Percentiles rank a stretch among this genome's conserved stretches.
phyloP scores from a whole-genome alignment of 2,888 invertebrate genomes.

The Mongoloraphidia duomilia region DNA sequence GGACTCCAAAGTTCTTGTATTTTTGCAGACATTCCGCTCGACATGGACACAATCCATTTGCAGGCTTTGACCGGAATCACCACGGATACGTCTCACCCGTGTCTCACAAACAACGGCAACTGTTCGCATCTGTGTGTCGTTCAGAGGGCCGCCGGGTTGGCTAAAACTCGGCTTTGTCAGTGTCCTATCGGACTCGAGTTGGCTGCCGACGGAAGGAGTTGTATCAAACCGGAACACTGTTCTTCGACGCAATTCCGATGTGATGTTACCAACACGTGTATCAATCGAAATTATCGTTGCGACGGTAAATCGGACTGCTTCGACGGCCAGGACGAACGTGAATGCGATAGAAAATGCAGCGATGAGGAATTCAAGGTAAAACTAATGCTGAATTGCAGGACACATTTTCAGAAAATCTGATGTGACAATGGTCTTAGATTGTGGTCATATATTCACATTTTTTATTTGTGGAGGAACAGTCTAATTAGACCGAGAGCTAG shows the following conservation, averaged over 20 bases:
- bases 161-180: constrained; percentile 27
- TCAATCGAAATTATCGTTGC: constrained; percentile 22
- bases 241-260: constrained; percentile 27
- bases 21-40: constrained; percentile 20
- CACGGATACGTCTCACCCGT: constrained; percentile 34
- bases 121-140: constrained; percentile 65
- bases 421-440: no score
- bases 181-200: constrained; percentile 56
- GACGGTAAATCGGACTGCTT: constrained; percentile 25
- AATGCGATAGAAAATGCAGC: constrained; percentile 26
- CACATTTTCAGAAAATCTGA: no score
- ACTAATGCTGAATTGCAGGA: background rate
- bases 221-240: constrained; percentile 37
- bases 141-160: constrained; percentile 18
- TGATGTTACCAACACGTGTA: constrained; percentile 32
- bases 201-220: constrained; percentile 36
- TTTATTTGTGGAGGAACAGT: no score
- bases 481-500: no score
- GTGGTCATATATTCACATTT: no score
- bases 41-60: constrained; percentile 31
- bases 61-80: constrained; percentile 32
- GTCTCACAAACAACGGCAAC: constrained; percentile 41
- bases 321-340: constrained; percentile 27
- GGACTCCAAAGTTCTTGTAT: constrained; percentile 2
- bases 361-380: constrained; percentile 28